Evolutionary conservation across 2,888 invertebrate genomes (phyloP).

Genomic region (Pandemis heparana): DNA sequence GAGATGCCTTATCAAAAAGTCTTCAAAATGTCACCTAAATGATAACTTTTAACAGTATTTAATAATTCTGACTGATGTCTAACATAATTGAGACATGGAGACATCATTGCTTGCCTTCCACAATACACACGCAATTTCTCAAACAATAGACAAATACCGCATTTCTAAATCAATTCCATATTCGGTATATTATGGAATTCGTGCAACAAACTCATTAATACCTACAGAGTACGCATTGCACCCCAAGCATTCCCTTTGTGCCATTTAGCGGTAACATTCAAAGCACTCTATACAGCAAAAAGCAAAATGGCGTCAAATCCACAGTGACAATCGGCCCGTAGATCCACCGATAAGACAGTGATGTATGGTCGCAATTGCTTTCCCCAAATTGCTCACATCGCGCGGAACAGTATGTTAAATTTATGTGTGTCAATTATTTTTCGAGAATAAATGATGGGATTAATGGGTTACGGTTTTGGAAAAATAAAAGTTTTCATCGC

Average conservation of each 20-base stretch:
- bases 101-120: no score
- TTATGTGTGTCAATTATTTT: constrained; percentile 73
- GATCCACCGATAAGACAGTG: constrained; percentile 76
- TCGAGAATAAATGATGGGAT: constrained; percentile 54
- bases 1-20: no score
- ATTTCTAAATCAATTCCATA: no score
- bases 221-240: not conserved
- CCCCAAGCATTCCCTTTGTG: constrained; percentile 6
- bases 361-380: constrained; percentile 76
- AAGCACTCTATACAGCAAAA: constrained; percentile 43
- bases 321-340: constrained; percentile 67
- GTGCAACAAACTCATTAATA: not conserved
- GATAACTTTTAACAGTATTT: no score
- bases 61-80: no score
- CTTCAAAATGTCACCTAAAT: no score
- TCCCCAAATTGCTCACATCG: constrained; percentile 75
- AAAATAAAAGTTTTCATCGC: not conserved
- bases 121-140: no score
- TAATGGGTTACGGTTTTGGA: constrained; percentile 14
- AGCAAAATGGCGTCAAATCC: constrained; percentile 51
- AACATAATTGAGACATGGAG: no score
- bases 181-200: no score
- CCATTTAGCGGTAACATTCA: constrained; percentile 42
- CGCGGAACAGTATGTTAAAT: constrained; percentile 57
- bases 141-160: no score